Evolutionary conservation across 2,888 invertebrate genomes (phyloP), one percentile per base, ranked within the genome.

Genomic region (Tipula confusa): DNA sequence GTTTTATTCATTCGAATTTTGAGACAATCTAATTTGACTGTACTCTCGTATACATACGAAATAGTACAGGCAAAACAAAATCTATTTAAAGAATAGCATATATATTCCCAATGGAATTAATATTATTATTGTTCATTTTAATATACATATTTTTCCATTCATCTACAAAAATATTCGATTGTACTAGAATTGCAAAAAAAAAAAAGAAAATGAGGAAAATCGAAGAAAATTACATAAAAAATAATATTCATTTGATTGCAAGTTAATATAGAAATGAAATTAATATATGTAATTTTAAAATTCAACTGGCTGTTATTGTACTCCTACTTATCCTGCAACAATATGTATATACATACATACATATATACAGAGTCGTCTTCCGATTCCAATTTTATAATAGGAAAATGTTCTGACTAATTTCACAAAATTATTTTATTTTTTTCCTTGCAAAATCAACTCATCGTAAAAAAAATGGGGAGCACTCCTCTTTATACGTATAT

Each of bases 211-310:
- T 64, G 64, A 64, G 64, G 9, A 24, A 64, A 64, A 64, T n/a
- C n/a, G n/a, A n/a, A n/a, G n/a, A n/a, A n/a, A n/a, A n/a, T n/a
- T n/a, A 9, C 24, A 64, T 64, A 24, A 64, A 64, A 64, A 64
- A 24, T 64, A 64, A 64, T 64, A 64, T 64, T 64, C 64, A 64
- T 64, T 64, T 64, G 64, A 64, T 64, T 64, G 64, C 64, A 64
- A 64, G 64, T 64, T 64, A 64, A 64, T 64, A 64, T 64, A 64
- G n/a, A n/a, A 64, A 64, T 64, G 64, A 64, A 64, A 64, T 64
- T 64, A 64, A 64, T 64, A 64, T 64, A 64, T 64, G 64, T 64
- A 64, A 64, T 64, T 64, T 64, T 24, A 2, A 11, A 64, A 9
- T n/a, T 64, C 24, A 64, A 64, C 64, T 64, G 64, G 11, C 6